Evolutionary conservation across 30 jellyfish, hydroid and myxozoan genomes (phyloP).

Genomic region (Catostylus mosaicus): DNA sequence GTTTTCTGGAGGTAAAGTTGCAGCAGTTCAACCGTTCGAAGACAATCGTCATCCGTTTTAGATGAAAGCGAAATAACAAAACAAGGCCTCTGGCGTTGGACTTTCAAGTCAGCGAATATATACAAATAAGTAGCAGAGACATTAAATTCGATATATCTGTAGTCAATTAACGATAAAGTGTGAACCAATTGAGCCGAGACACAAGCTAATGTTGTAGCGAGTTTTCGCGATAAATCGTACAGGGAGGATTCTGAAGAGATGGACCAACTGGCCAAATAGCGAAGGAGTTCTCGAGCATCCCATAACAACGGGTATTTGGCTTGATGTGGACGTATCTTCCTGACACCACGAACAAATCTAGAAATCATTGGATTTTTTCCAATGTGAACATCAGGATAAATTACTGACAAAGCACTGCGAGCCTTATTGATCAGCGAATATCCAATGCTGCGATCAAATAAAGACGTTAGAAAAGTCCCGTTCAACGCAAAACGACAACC

Average conservation of each 20-base stretch:
- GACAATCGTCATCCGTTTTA: neutral
- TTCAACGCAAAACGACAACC: slow-evolving; percentile 21
- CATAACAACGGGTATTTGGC: slow-evolving; percentile 7
- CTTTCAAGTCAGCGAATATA: neutral
- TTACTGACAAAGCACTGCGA: slow-evolving; percentile 38
- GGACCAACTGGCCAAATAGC: neutral
- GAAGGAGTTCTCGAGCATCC: slow-evolving; percentile 8
- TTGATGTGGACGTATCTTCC: neutral
- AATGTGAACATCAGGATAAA: neutral
- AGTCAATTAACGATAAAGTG: neutral
- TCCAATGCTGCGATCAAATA: slow-evolving; percentile 12
- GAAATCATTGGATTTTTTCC: slow-evolving; percentile 5
- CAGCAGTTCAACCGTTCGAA: neutral
- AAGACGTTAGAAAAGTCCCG: neutral
- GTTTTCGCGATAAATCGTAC: neutral
- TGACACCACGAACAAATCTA: slow-evolving; percentile 12
- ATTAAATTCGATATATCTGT: neutral
- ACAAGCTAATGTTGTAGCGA: neutral
- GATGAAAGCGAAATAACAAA: neutral
- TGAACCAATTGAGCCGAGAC: neutral
- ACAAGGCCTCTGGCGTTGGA: neutral
- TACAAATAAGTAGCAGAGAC: neutral
- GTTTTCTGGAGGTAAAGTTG: neutral
- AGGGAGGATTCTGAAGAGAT: neutral
- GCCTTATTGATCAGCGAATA: slow-evolving; percentile 6